Conservation (phyloP, 2,888 invertebrate species). For the Trilocha varians region DNA sequence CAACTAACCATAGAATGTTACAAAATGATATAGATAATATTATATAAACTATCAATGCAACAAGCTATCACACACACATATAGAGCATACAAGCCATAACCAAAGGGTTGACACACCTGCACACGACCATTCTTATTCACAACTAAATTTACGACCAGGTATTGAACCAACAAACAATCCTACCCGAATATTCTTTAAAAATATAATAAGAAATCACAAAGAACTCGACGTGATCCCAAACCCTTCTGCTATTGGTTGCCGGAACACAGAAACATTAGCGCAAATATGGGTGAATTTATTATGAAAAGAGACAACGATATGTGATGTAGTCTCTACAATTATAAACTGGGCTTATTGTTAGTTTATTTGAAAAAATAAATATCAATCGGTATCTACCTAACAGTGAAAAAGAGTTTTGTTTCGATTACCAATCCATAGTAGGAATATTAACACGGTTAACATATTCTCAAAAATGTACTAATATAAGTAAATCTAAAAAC, state of each 20-base stretch:
- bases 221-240: constrained; percentile 61
- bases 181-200: constrained; percentile 65
- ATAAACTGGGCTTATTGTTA: too few relatives aligned
- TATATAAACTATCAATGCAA: too few relatives aligned
- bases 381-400: too few relatives aligned
- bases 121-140: constrained; percentile 45
- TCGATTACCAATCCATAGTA: too few relatives aligned
- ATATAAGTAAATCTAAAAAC: too few relatives aligned
- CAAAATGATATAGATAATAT: too few relatives aligned
- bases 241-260: constrained; percentile 59
- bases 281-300: constrained; percentile 9
- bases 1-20: too few relatives aligned
- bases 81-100: constrained; percentile 14
- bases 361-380: too few relatives aligned
- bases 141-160: constrained; percentile 64
- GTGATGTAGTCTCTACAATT: too few relatives aligned
- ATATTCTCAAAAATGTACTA: too few relatives aligned
- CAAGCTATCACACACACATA: constrained; percentile 1
- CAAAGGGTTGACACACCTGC: constrained; percentile 66
- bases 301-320: not conserved
- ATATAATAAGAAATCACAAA: constrained; percentile 67
- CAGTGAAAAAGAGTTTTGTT: too few relatives aligned
- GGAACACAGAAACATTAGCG: constrained; percentile 68
- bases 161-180: constrained; percentile 68
- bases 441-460: too few relatives aligned